phyloP scores from a whole-genome alignment of 1,140 invertebrate genomes.

The Samia ricini region DNA sequence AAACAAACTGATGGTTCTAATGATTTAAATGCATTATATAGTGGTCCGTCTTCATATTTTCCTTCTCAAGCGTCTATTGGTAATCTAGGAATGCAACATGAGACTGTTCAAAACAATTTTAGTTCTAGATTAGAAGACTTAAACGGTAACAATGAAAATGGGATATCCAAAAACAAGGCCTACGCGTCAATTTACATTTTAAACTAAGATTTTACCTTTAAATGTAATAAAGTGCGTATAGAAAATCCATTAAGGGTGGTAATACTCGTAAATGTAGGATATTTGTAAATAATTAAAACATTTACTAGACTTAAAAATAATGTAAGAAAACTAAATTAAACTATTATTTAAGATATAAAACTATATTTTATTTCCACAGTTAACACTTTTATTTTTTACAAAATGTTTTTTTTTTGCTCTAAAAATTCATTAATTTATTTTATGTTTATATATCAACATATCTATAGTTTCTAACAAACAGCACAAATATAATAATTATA shows the following conservation, averaged over 20 bases:
- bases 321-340: neutral
- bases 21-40: slow-evolving; percentile 40
- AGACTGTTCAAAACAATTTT: slow-evolving; percentile 29
- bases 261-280: neutral
- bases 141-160: slow-evolving; percentile 38
- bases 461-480: no score
- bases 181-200: slow-evolving; percentile 35
- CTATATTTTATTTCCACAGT: neutral
- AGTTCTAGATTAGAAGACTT: slow-evolving; percentile 55
- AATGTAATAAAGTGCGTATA: no score
- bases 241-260: neutral
- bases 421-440: no score
- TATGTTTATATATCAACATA: no score
- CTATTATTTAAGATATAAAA: neutral
- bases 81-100: slow-evolving; percentile 32
- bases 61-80: slow-evolving; percentile 58
- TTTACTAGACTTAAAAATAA: neutral
- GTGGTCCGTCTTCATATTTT: slow-evolving; percentile 60
- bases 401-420: no score
- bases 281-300: slow-evolving; percentile 16
- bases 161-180: slow-evolving; percentile 50
- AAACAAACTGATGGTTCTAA: slow-evolving; percentile 30
- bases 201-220: neutral
- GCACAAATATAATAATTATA: no score
- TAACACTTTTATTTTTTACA: neutral